Evolutionary conservation across 2,888 invertebrate species (phyloP), one percentile per base, ranked within the genome.

Genomic region (Caenorhabditis sulstoni): DNA sequence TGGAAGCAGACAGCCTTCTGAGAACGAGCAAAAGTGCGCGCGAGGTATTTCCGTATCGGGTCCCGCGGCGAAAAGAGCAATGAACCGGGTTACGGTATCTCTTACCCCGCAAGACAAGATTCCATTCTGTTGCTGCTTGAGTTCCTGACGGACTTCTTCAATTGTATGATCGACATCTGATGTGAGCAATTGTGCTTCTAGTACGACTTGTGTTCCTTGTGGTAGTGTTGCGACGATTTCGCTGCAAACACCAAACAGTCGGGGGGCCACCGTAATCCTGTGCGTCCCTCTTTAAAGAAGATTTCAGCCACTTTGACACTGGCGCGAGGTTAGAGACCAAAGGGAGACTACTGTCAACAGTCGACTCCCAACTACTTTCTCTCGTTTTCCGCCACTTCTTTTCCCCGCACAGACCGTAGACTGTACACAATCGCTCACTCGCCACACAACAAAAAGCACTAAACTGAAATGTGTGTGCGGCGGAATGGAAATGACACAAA

Each of bases 141-240:
- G 80, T 49, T 83, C 81, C 67, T 85, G 83, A 37, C 87, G 85
- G 50, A 87, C 87, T 61, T 89, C 88, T 62, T 87, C 89, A 79
- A 89, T 88, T 8, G 89, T 88, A 41, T 86, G 85, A 73, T 89
- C 89, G 47, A 89, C 87, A 80, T 89, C 89, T 9, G 87, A 89
- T 16, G 88, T 89, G 62, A 88, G 85, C 16, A 89, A 71, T 39
- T 88, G 84, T n/a, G 89, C 87, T 73, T 89, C 88, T 44, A 89
- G 84, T 55, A 89, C 88, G 67, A 89, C 88, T 79, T 89, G 87
- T 14, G 89, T 89, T 41, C 89, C 89, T 44, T 87, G 87, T 41
- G 89, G 89, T 68, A 89, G 84, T 41, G 82, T 81, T 35, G 68
- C 78, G 57, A 78, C 74, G 58, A 74, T 58, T 70, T 75, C 74